These are phyloP conservation scores for Xiphophorus maculatus DNA, from an alignment of 2,113 vertebrate genomes.

Conservation along the genomic window DNA sequence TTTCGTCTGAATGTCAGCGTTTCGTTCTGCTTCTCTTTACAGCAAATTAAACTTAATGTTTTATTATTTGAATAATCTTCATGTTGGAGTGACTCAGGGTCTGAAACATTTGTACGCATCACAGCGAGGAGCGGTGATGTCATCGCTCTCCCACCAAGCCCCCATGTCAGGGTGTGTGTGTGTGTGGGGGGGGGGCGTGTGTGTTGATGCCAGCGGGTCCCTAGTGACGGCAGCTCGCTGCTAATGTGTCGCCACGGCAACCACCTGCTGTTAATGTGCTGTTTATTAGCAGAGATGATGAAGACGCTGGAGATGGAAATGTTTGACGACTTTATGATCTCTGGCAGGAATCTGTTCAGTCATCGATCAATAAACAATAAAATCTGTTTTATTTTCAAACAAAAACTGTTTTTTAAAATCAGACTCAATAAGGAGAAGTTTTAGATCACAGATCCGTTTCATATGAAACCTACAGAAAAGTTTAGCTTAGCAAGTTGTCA, in stretches of 20 bases:
- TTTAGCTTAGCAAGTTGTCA: too few relatives aligned
- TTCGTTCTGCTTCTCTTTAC: neutral
- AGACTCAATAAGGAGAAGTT: neutral
- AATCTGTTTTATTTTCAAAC: neutral
- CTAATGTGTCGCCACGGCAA: conserved; percentile 47
- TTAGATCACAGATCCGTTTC: too few relatives aligned
- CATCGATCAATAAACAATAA: neutral
- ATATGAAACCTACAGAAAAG: too few relatives aligned
- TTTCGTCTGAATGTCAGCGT: neutral
- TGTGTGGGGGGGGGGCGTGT: conserved; percentile 14
- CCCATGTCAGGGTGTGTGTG: neutral
- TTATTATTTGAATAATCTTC: conserved; percentile 1
- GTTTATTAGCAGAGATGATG: conserved; percentile 29
- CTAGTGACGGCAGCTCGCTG: conserved; percentile 2
- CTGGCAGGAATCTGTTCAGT: neutral
- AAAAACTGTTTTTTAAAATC: neutral
- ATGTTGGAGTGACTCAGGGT: conserved; percentile 27
- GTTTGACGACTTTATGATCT: neutral
- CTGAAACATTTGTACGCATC: conserved; percentile 21
- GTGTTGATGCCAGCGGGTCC: conserved; percentile 35
- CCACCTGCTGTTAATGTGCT: conserved; percentile 31
- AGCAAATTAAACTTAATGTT: neutral
- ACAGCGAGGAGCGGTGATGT: conserved; percentile 27
- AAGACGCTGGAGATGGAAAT: conserved; percentile 1
- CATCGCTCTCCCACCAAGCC: conserved; percentile 27